Conservation (phyloP, 2,797 vertebrate species). For the Clarias laeviceps region DNA sequence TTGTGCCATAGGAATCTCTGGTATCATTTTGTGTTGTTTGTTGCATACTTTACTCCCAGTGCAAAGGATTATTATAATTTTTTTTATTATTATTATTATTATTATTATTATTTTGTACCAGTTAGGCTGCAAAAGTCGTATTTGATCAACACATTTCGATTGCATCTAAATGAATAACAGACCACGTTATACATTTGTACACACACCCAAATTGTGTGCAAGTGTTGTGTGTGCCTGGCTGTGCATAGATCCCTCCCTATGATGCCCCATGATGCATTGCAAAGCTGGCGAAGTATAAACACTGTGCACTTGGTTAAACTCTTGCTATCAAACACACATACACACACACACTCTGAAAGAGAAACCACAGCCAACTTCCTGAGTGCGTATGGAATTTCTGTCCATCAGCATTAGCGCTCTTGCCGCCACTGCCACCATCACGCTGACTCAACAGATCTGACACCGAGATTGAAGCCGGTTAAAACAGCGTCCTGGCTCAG, state of each 20-base stretch:
- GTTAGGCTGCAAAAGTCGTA: background rate
- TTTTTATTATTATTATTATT: too few relatives aligned
- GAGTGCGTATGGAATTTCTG: conserved; percentile 38
- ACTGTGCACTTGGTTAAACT: conserved; percentile 1
- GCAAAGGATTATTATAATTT: background rate
- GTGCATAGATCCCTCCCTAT: background rate
- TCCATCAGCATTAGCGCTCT: conserved; percentile 33
- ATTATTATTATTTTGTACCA: background rate
- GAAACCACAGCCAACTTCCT: conserved; percentile 33
- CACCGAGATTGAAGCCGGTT: background rate
- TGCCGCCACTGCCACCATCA: conserved; percentile 32
- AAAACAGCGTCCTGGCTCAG: conserved; percentile 1
- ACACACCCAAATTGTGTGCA: background rate
- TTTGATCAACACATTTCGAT: background rate
- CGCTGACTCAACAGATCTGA: conserved; percentile 34
- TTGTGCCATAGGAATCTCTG: conserved; percentile 51
- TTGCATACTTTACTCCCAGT: background rate
- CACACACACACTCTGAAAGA: background rate
- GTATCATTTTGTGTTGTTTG: conserved; percentile 53
- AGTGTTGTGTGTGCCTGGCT: background rate
- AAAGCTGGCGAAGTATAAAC: conserved; percentile 3
- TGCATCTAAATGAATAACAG: background rate
- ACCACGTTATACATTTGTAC: background rate
- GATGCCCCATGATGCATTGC: conserved; percentile 11
- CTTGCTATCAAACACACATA: background rate